Conservation (phyloP, 2,113 vertebrate species). For the Vidua chalybeata region DNA sequence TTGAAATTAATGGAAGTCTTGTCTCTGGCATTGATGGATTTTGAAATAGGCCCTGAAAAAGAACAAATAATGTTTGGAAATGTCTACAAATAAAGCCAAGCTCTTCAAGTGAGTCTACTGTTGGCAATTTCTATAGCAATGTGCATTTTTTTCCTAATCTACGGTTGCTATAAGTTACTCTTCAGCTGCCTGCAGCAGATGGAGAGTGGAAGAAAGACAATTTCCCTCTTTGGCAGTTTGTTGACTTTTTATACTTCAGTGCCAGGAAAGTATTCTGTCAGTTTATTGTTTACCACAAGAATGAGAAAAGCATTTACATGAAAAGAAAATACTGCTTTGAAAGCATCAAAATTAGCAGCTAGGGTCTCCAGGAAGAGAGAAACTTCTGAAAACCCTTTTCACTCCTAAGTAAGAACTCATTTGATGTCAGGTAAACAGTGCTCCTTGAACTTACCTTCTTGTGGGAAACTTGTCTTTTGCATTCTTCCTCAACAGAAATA, state of each 20-base stretch:
- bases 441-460: not conserved
- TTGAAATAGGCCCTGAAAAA: constrained; percentile 17
- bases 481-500: not conserved
- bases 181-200: constrained; percentile 35
- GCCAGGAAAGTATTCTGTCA: not conserved
- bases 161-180: constrained; percentile 45
- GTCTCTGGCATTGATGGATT: not conserved
- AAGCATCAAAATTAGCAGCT: not conserved
- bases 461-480: not conserved
- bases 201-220: constrained; percentile 22
- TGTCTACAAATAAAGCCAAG: constrained; percentile 25
- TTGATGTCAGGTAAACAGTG: not conserved
- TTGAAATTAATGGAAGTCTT: not conserved
- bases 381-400: not conserved
- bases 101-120: not conserved
- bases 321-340: not conserved
- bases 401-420: not conserved
- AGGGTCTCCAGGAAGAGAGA: not conserved
- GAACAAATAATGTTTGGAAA: constrained; percentile 29
- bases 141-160: constrained; percentile 29
- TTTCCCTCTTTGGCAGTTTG: not conserved
- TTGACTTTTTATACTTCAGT: constrained; percentile 4
- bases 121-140: constrained; percentile 24
- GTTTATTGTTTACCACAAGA: not conserved
- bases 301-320: not conserved